Percentiles rank a stretch among this genome's conserved stretches.
Conservation (phyloP, 2,113 vertebrate species). For the Gambusia affinis region DNA sequence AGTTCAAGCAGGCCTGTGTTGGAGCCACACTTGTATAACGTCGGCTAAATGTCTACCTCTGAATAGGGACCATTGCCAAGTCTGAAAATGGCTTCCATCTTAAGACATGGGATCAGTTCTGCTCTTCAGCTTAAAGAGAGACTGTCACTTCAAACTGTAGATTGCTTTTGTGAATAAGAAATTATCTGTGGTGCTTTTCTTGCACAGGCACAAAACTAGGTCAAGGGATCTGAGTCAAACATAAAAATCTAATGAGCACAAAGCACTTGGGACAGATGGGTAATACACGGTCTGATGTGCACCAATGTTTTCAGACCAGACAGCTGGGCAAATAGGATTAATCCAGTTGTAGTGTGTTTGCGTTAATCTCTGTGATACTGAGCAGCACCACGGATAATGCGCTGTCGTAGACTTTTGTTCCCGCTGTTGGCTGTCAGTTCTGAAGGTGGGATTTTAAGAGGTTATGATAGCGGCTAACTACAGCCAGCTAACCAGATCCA, state of each 20-base stretch:
- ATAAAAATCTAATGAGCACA: conserved; percentile 64
- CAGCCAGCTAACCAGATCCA: too few species aligned
- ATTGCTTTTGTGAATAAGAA: conserved; percentile 8
- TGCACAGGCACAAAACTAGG: conserved; percentile 48
- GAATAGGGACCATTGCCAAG: too few species aligned
- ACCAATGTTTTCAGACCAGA: conserved; percentile 26
- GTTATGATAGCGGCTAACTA: too few species aligned
- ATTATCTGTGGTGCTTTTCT: conserved; percentile 19
- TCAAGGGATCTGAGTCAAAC: conserved; percentile 41
- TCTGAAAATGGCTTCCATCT: neutral
- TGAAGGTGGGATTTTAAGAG: too few species aligned
- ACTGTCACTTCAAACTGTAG: neutral
- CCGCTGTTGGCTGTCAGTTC: too few species aligned
- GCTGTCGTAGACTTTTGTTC: too few species aligned
- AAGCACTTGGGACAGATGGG: conserved; percentile 48
- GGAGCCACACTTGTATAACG: neutral
- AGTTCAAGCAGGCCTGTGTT: neutral
- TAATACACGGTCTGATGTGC: conserved; percentile 30
- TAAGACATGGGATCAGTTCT: neutral
- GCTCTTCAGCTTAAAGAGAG: neutral
- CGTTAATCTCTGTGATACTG: neutral
- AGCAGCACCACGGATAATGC: too few species aligned
- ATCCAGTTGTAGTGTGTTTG: conserved; percentile 11
- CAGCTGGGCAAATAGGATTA: conserved; percentile 26
- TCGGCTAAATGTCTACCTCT: neutral